Percentiles rank a stretch among this genome's conserved stretches.
Conservation (phyloP, 1,140 invertebrate species). For the Ooceraea biroi region DNA sequence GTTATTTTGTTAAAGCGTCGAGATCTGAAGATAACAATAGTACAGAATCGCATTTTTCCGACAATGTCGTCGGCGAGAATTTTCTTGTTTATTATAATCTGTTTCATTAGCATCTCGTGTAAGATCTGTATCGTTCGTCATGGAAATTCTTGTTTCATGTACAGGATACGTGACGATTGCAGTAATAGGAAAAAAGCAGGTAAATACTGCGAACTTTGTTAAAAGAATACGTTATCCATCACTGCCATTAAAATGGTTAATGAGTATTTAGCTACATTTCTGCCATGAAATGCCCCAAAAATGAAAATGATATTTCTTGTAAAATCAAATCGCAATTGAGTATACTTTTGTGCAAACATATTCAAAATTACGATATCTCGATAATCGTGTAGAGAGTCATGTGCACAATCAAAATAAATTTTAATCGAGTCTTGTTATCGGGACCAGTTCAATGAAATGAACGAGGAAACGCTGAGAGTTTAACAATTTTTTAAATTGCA, state of each 20-base stretch:
- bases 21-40: slow-evolving; percentile 26
- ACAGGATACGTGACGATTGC: too few relatives aligned
- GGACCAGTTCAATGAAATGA: neutral
- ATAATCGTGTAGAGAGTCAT: neutral
- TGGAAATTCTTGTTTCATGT: neutral
- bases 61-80: neutral
- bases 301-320: neutral
- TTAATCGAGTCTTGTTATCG: neutral
- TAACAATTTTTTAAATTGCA: slow-evolving; percentile 35
- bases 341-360: neutral
- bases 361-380: slow-evolving; percentile 16
- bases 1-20: slow-evolving; percentile 25
- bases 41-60: neutral
- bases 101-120: neutral
- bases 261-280: neutral
- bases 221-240: neutral
- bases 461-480: neutral
- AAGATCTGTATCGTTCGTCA: neutral
- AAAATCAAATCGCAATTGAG: slow-evolving; percentile 1
- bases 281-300: neutral
- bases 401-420: neutral
- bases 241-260: neutral
- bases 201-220: neutral
- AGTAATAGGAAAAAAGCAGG: too few relatives aligned
- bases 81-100: neutral